These are phyloP conservation scores for Mesorhabditis sp. DNA, from an alignment of 2,888 invertebrate species.

Conservation along the genomic window DNA sequence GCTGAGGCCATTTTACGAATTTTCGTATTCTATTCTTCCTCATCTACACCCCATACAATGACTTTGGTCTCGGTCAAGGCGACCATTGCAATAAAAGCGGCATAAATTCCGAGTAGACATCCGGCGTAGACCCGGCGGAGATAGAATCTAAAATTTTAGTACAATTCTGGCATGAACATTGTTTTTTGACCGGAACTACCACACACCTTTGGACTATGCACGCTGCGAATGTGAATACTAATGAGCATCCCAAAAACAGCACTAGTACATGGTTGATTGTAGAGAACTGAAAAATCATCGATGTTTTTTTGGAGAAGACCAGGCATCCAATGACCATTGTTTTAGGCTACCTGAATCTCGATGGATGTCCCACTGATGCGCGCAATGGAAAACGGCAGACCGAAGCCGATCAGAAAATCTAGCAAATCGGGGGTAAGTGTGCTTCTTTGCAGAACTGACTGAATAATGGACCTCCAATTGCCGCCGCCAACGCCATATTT, in stretches of 20 bases:
- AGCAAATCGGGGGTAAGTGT: conserved; percentile 8
- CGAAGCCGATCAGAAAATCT: conserved; percentile 52
- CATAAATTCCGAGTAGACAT: conserved; percentile 24
- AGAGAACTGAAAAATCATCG: background rate
- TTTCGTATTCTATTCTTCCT: background rate
- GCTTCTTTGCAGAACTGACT: conserved; percentile 60
- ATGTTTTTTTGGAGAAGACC: background rate
- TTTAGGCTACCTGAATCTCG: conserved; percentile 18
- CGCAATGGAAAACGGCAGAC: conserved; percentile 45
- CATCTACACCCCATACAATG: conserved; percentile 20
- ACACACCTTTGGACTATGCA: background rate
- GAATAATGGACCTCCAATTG: conserved; percentile 71
- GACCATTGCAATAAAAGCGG: conserved; percentile 25
- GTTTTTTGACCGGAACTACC: background rate
- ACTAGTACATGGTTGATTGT: conserved; percentile 5
- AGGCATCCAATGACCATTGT: background rate
- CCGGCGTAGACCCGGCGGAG: conserved; percentile 25
- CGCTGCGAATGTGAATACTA: background rate
- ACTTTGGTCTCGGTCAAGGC: conserved; percentile 29
- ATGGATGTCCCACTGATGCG: conserved; percentile 38
- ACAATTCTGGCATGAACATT: no score
- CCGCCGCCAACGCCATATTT: conserved; percentile 70
- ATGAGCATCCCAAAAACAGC: background rate
- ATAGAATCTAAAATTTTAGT: conserved; percentile 14
- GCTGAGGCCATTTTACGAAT: no score